phyloP scores from a whole-genome alignment of 2,797 vertebrate species.

The Gymnocypris eckloni region DNA sequence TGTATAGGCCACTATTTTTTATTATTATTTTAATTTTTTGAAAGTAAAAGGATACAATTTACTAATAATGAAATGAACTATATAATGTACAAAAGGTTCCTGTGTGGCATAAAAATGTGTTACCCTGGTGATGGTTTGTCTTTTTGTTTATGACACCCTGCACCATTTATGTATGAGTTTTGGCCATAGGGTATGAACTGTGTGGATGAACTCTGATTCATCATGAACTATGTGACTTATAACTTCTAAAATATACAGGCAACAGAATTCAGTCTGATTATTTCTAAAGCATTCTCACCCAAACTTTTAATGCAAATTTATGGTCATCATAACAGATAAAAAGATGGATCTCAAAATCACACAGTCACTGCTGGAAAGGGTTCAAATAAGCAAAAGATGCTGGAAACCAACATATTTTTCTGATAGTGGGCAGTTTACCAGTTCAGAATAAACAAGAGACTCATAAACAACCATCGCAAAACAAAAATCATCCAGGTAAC shows the following conservation, averaged over 20 bases:
- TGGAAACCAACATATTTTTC: neutral
- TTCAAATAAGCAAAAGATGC: neutral
- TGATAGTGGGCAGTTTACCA: neutral
- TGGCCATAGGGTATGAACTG: neutral
- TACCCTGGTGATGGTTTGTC: neutral
- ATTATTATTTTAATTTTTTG: too few relatives aligned
- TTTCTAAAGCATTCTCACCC: neutral
- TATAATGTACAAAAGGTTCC: neutral
- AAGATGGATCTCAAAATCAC: neutral
- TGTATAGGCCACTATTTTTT: neutral
- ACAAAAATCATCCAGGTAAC: neutral
- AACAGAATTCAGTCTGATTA: neutral
- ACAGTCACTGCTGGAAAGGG: neutral
- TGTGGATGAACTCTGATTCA: neutral
- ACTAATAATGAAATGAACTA: neutral
- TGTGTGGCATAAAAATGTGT: neutral
- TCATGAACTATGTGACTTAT: neutral
- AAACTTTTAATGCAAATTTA: neutral
- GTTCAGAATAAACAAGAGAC: neutral
- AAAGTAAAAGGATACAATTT: neutral
- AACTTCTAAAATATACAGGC: neutral
- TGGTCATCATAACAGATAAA: neutral
- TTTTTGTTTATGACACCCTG: slow-evolving; percentile 10
- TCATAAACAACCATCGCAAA: neutral
- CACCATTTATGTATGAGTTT: neutral